Percentiles rank a stretch among this genome's conserved stretches.
phyloP scores from a whole-genome alignment of 1,140 invertebrate species.

The Brachionus rotundiformis region DNA sequence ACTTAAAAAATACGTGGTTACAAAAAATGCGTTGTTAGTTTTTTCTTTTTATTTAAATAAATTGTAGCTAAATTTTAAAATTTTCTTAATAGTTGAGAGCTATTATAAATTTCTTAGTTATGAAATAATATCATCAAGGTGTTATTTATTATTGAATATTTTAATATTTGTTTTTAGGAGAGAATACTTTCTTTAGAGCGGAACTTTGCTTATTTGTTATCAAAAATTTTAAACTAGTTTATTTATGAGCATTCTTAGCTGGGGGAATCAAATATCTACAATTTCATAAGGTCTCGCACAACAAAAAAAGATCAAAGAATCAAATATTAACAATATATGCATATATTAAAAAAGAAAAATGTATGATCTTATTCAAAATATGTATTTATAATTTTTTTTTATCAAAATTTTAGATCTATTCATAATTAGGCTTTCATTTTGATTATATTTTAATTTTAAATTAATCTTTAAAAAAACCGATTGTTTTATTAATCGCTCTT shows the following conservation, averaged over 20 bases:
- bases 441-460: neutral
- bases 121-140: neutral
- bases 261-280: no score
- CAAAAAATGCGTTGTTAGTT: neutral
- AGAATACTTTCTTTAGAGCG: neutral
- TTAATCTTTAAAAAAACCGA: neutral
- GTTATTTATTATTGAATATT: neutral
- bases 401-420: neutral
- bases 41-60: neutral
- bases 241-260: no score
- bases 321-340: no score
- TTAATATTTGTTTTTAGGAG: neutral
- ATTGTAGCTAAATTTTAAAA: neutral
- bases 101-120: neutral
- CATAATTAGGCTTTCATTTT: neutral
- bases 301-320: no score
- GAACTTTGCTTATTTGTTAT: no score
- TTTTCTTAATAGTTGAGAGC: neutral
- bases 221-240: no score
- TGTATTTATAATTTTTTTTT: neutral
- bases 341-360: no score
- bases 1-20: neutral
- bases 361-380: no score
- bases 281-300: no score
- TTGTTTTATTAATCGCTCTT: neutral